phyloP scores from a whole-genome alignment of 2,888 invertebrate species.

The Melipona beecheii region DNA sequence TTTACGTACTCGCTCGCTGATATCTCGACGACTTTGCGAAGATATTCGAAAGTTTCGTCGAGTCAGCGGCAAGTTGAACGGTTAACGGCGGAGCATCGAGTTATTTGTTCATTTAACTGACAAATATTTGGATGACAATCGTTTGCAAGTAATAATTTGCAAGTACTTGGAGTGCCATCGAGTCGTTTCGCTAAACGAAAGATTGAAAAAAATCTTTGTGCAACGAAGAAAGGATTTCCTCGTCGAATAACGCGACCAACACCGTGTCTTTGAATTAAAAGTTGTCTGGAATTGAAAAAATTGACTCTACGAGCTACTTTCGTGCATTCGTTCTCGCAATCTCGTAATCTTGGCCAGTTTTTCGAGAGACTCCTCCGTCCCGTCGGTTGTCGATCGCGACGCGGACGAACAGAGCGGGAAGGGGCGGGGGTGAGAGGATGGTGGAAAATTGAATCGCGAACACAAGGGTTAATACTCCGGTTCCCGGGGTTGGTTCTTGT shows the following conservation, averaged over 20 bases:
- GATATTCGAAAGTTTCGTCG: not conserved
- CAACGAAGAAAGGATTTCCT: too few relatives aligned
- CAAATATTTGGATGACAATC: too few relatives aligned
- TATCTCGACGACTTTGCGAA: not conserved
- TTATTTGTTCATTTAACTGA: too few relatives aligned
- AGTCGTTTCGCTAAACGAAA: too few relatives aligned
- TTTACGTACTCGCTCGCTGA: not conserved
- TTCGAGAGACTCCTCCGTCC: not conserved
- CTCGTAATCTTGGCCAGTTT: not conserved
- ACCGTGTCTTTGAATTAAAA: too few relatives aligned
- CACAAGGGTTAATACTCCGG: slow-evolving; percentile 36
- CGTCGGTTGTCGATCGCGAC: not conserved
- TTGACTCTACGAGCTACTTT: too few relatives aligned
- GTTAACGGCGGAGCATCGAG: fast-evolving
- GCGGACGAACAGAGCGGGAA: not conserved
- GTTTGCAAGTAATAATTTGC: too few relatives aligned
- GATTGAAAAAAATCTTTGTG: too few relatives aligned
- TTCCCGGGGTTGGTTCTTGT: slow-evolving; percentile 34
- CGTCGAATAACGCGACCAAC: too few relatives aligned
- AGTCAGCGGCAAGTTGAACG: not conserved
- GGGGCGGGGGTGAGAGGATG: not conserved
- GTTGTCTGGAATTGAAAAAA: too few relatives aligned
- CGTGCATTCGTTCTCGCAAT: not conserved
- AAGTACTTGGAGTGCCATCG: too few relatives aligned
- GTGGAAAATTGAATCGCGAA: slow-evolving; percentile 41